Evolutionary conservation across 2,797 vertebrate genomes (phyloP).

Genomic region (Notolepis coatsorum): DNA sequence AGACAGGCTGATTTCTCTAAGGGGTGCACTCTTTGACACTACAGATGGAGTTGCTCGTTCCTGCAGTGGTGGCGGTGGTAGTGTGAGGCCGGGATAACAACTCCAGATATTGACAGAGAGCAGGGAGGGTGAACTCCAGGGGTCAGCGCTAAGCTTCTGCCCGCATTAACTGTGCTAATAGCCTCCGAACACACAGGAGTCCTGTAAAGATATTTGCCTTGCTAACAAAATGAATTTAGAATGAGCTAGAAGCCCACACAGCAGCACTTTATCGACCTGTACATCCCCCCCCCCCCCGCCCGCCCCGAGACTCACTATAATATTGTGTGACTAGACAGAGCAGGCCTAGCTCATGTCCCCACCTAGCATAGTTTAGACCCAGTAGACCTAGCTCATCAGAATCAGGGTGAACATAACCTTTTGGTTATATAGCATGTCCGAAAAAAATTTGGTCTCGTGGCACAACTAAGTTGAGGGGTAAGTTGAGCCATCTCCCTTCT

Average conservation of each 20-base stretch:
- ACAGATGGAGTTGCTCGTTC: slow-evolving; percentile 69
- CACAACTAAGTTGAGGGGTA: no score
- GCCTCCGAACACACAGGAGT: not conserved
- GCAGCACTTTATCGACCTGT: no score
- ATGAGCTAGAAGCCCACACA: not conserved
- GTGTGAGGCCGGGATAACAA: slow-evolving; percentile 69
- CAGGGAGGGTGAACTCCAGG: slow-evolving; percentile 31
- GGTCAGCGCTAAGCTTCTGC: slow-evolving; percentile 42
- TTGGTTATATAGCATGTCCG: no score
- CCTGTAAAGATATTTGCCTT: not conserved
- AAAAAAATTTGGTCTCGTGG: no score
- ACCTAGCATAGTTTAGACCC: no score
- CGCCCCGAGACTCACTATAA: no score
- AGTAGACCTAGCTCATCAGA: no score
- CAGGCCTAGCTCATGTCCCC: no score
- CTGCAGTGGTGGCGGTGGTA: slow-evolving; percentile 56
- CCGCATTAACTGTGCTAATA: slow-evolving; percentile 19
- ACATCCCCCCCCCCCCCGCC: no score
- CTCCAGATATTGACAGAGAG: slow-evolving; percentile 53
- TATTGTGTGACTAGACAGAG: no score
- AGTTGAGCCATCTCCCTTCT: no score
- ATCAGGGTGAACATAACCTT: no score
- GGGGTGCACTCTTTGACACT: slow-evolving; percentile 68
- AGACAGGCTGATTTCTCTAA: slow-evolving; percentile 70
- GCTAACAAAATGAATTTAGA: not conserved